Conservation (phyloP, 2,113 vertebrate genomes). For the Monopterus albus region DNA sequence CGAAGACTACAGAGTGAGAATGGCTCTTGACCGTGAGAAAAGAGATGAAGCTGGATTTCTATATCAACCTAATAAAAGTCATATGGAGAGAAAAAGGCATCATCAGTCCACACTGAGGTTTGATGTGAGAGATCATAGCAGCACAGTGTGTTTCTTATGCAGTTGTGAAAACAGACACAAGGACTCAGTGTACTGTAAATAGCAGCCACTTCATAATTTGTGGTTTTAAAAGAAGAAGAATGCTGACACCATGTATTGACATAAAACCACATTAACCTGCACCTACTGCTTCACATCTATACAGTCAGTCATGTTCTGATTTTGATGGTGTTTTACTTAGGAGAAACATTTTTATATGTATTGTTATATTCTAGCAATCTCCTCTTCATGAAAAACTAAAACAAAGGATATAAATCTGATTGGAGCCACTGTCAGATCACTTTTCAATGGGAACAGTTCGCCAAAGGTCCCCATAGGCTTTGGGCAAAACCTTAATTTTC, state of each 20-base stretch:
- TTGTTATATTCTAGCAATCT: background rate
- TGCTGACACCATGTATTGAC: constrained; percentile 26
- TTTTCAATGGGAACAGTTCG: constrained; percentile 84
- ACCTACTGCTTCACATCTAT: background rate
- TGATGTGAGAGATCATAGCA: constrained; percentile 69
- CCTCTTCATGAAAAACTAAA: constrained; percentile 8
- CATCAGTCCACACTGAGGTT: constrained; percentile 48
- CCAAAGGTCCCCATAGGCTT: constrained; percentile 51
- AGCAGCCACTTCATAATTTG: constrained; percentile 58
- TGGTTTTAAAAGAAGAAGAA: constrained; percentile 53
- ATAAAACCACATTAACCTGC: constrained; percentile 22
- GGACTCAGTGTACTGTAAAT: constrained; percentile 43
- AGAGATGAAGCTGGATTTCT: constrained; percentile 57
- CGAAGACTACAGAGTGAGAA: constrained; percentile 50
- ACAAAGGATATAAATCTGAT: constrained; percentile 70
- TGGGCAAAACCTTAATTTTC: constrained; percentile 71
- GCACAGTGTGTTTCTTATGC: constrained; percentile 57
- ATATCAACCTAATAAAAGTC: constrained; percentile 71
- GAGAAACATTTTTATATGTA: background rate
- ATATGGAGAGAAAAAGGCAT: constrained; percentile 65
- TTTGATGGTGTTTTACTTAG: background rate
- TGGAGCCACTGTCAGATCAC: constrained; percentile 86
- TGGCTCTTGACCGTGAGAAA: constrained; percentile 55
- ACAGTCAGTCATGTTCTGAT: constrained; percentile 2
- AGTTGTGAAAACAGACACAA: constrained; percentile 68